Evolutionary conservation across 2,797 vertebrate genomes (phyloP), one percentile per base, ranked within the genome.

Genomic region (Rachycentron canadum): DNA sequence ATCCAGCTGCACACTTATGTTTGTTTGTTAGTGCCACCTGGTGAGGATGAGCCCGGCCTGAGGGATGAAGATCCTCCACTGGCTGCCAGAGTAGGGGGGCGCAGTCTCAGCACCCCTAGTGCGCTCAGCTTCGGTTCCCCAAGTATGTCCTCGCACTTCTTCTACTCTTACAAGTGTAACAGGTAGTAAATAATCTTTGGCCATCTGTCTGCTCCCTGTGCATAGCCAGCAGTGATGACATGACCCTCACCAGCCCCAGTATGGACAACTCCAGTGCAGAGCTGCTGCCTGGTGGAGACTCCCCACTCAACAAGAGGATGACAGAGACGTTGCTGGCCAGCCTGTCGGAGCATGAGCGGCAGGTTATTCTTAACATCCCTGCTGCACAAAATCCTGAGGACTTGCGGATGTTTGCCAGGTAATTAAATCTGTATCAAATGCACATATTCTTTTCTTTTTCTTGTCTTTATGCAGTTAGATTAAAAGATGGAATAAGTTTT

Each of bases 191-290:
- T 73, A 12, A 47, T 64, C 7, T 55, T 3, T 63, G 5, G 53
- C 50, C 2, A 13, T 62, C 9, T 68, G 19, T 85, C 10, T 81
- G 16, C 47, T 57, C 56, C 50, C 34, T 67, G 55, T 76, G 1
- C 58, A 16, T 11, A 99, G 98, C 98, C 81, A 99, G 98, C 83
- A 99, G 98, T 21, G 98, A 99, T 38, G 98, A 99, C 90, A 99
- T 99, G 97, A 99, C 98, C 32, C 95, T 99, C 78, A 99, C 98
- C 30, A 99, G 98, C 88, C 98, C 98, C 73, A 99, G 98, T 89
- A 97, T 99, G 98, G 98, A 99, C 83, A 99, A 98, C 92, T 99
- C 98, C 69, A 99, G 98, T 10, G 97, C 98, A 0, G 98, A 99
- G 92, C 94, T 99, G 73, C 91, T 97, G 26, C 96, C 97, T 2